Conservation (phyloP, 2,797 vertebrate genomes). For the Peromyscus nudipes region DNA sequence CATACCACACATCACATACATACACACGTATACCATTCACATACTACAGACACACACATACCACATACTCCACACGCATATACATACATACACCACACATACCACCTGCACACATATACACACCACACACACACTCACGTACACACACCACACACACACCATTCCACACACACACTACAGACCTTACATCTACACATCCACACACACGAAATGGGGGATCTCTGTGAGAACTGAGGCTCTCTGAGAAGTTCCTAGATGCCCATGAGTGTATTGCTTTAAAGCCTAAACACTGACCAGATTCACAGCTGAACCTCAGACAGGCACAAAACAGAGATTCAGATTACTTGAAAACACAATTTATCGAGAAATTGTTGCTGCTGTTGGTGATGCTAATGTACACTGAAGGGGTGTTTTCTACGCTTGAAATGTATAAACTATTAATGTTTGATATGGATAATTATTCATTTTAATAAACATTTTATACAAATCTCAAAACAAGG, state of each 20-base stretch:
- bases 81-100: not conserved
- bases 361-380: not conserved
- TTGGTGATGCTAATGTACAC: not conserved
- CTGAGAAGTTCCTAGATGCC: not conserved
- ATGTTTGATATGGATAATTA: not conserved
- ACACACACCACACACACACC: not conserved
- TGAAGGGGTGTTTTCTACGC: not conserved
- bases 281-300: not conserved
- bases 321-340: not conserved
- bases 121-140: not conserved
- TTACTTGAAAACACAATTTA: not conserved
- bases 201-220: not conserved
- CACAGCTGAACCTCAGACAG: not conserved
- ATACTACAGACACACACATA: not conserved
- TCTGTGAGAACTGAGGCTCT: not conserved
- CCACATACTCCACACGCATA: not conserved
- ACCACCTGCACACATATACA: not conserved
- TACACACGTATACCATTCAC: not conserved
- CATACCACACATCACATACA: not conserved
- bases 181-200: not conserved
- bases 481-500: conserved; percentile 9
- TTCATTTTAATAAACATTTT: not conserved
- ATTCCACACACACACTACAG: not conserved
- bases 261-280: not conserved
- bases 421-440: not conserved